Percentiles rank a stretch among this genome's conserved stretches.
These are phyloP conservation scores for Drosophila niveifrons DNA, from an alignment of 2,888 invertebrate genomes.

Conservation along the genomic window DNA sequence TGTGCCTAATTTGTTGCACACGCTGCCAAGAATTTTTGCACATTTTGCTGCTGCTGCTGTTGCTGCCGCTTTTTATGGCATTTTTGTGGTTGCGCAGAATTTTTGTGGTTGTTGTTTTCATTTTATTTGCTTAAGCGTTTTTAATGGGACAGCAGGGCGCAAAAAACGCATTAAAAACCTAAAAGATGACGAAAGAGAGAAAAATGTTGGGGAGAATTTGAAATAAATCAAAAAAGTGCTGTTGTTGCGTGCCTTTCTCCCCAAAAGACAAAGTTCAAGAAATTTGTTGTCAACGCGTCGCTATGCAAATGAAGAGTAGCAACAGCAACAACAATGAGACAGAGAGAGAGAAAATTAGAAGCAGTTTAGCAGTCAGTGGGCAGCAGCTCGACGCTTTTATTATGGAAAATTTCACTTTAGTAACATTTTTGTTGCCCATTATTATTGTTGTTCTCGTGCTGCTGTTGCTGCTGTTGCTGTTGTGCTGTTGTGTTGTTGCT, in stretches of 20 bases:
- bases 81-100: slow-evolving; percentile 59
- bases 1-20: slow-evolving; percentile 68
- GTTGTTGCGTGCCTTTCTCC: slow-evolving; percentile 48
- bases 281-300: slow-evolving; percentile 44
- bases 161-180: neutral
- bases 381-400: slow-evolving; percentile 35
- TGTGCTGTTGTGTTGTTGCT: slow-evolving; percentile 34
- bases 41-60: too few species aligned
- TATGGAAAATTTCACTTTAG: slow-evolving; percentile 61
- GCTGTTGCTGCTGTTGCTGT: slow-evolving; percentile 12
- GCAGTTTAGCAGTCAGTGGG: slow-evolving; percentile 49
- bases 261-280: slow-evolving; percentile 43
- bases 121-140: slow-evolving; percentile 2
- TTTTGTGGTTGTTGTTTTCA: neutral
- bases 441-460: slow-evolving; percentile 31
- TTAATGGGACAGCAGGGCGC: neutral
- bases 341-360: slow-evolving; percentile 46
- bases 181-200: neutral
- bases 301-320: slow-evolving; percentile 43
- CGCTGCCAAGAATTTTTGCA: slow-evolving; percentile 45
- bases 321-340: neutral
- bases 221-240: slow-evolving; percentile 50
- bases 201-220: slow-evolving; percentile 4
- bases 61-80: slow-evolving; percentile 44
- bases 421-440: slow-evolving; percentile 2